Conservation (phyloP, 2,113 vertebrate genomes). For the Notothenia coriiceps region DNA sequence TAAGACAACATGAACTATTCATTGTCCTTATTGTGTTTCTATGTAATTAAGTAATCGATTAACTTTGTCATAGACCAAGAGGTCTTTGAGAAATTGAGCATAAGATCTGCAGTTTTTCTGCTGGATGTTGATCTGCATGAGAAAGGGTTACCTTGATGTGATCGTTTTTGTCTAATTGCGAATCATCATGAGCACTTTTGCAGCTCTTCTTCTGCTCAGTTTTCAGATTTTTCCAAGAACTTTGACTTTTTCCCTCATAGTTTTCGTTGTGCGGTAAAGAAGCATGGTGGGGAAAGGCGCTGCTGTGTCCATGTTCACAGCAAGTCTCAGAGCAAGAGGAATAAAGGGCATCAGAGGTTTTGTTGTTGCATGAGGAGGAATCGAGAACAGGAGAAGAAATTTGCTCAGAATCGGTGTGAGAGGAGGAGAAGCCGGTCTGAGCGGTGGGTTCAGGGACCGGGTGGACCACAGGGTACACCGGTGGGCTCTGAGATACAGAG, state of each 20-base stretch:
- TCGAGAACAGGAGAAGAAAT: neutral
- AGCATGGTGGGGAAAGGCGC: neutral
- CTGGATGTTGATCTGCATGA: neutral
- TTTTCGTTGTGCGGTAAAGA: neutral
- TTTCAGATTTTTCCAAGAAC: neutral
- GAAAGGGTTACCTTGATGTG: conserved; percentile 42
- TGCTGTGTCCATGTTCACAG: conserved; percentile 7
- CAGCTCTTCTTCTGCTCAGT: neutral
- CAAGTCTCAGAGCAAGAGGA: neutral
- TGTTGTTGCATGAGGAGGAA: neutral
- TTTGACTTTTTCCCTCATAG: neutral
- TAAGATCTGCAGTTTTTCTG: neutral
- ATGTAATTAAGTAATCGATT: neutral
- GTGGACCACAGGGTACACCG: conserved; percentile 66
- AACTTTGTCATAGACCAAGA: neutral
- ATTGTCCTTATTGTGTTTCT: no score
- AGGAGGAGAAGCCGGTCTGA: conserved; percentile 79
- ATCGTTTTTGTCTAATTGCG: conserved; percentile 22
- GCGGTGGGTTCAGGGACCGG: conserved; percentile 84
- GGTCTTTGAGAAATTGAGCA: neutral
- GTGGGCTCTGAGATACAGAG: conserved; percentile 76
- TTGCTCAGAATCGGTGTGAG: conserved; percentile 9
- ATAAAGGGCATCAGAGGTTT: neutral
- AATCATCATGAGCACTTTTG: neutral
- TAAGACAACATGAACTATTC: no score